Evolutionary conservation across 2,113 vertebrate species (phyloP).

Genomic region (Cyphomyrus plagiostoma): DNA sequence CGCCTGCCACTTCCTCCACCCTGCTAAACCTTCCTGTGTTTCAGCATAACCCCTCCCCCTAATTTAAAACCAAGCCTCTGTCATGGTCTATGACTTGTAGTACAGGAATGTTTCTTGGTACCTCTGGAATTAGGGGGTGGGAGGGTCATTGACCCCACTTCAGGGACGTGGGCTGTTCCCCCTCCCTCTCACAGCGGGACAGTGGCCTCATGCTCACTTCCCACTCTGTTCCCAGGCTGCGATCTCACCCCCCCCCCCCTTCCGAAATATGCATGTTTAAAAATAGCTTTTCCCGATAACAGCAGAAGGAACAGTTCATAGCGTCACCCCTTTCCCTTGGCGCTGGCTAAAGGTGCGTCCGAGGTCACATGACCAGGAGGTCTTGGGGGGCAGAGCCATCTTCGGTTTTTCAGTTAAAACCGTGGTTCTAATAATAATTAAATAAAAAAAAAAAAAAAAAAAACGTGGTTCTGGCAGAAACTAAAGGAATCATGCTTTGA

Average conservation of each 20-base stretch:
- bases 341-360: neutral
- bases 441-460: too few relatives aligned
- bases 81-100: neutral
- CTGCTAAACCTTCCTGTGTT: neutral
- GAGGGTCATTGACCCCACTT: neutral
- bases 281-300: slow-evolving; percentile 50
- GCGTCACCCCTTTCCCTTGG: neutral
- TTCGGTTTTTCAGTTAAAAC: neutral
- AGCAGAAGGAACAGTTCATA: slow-evolving; percentile 39
- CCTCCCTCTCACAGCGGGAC: neutral
- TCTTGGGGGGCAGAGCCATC: neutral
- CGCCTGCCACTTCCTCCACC: neutral
- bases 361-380: neutral
- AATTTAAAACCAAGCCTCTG: neutral
- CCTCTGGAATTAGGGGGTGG: neutral
- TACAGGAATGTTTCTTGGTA: neutral
- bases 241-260: slow-evolving; percentile 32
- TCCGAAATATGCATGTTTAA: slow-evolving; percentile 60
- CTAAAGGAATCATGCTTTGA: neutral
- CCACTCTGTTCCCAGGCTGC: slow-evolving; percentile 56
- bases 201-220: slow-evolving; percentile 49
- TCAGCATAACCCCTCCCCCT: slow-evolving; percentile 20
- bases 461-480: neutral
- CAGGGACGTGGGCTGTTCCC: neutral
- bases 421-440: neutral